These are phyloP conservation scores for Hyles vespertilio DNA, from an alignment of 1,140 invertebrate species.

Conservation along the genomic window DNA sequence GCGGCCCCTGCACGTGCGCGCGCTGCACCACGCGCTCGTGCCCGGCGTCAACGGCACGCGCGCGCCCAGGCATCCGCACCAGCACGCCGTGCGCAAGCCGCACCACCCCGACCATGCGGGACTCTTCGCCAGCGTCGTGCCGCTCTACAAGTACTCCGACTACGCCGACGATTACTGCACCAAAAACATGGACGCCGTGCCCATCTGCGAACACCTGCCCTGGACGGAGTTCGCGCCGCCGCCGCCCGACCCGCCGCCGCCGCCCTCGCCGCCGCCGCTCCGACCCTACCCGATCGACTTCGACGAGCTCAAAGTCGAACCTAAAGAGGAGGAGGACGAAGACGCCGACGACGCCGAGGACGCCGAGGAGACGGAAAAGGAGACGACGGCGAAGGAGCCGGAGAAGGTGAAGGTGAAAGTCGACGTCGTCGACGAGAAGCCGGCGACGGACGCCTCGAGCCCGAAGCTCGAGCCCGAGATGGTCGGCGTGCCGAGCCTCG, in stretches of 20 bases:
- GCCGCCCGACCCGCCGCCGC: slow-evolving; percentile 41
- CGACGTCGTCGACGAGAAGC: background rate
- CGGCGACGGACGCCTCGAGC: background rate
- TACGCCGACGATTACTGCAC: slow-evolving; percentile 66
- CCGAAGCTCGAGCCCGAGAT: slow-evolving; percentile 28
- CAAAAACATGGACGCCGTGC: slow-evolving; percentile 59
- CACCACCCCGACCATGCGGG: slow-evolving; percentile 49
- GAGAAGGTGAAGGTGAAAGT: too few relatives aligned
- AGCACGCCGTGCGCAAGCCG: slow-evolving; percentile 44
- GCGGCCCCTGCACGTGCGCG: slow-evolving; percentile 44
- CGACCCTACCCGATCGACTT: slow-evolving; percentile 42
- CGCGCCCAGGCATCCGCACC: slow-evolving; percentile 44
- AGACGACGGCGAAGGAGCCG: too few relatives aligned
- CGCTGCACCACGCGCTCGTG: slow-evolving; percentile 47
- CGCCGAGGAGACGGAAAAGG: slow-evolving; percentile 9
- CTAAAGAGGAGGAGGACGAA: slow-evolving; percentile 7
- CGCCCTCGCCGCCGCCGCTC: slow-evolving; percentile 39
- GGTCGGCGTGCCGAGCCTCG: slow-evolving; percentile 29
- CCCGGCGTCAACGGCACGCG: slow-evolving; percentile 62
- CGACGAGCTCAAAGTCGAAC: slow-evolving; percentile 9
- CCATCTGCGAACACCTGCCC: slow-evolving; percentile 47
- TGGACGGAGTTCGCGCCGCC: slow-evolving; percentile 48
- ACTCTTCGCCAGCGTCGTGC: slow-evolving; percentile 62
- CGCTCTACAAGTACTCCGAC: slow-evolving; percentile 69
- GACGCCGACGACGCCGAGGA: slow-evolving; percentile 14